phyloP scores from a whole-genome alignment of 2,888 invertebrate genomes.

The Latrodectus elegans region DNA sequence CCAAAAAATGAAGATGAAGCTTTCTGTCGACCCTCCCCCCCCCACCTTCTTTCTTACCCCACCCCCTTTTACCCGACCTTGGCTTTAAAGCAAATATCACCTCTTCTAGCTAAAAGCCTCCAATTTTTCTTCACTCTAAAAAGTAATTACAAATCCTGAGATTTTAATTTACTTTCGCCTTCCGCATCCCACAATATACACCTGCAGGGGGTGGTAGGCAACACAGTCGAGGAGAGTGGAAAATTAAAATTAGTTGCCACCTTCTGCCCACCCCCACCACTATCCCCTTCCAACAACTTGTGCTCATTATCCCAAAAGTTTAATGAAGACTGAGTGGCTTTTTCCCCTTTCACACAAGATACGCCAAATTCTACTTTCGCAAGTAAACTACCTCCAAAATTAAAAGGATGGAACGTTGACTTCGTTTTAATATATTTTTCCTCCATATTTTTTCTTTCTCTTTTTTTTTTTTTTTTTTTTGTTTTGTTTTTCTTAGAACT shows the following conservation, averaged over 20 bases:
- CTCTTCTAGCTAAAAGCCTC: slow-evolving; percentile 3
- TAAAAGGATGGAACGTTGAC: slow-evolving; percentile 15
- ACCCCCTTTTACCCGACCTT: background rate
- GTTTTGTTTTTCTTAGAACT: too few species aligned
- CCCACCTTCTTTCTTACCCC: slow-evolving; percentile 10
- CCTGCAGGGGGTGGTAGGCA: slow-evolving; percentile 15
- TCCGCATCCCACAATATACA: slow-evolving; percentile 1
- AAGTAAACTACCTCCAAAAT: slow-evolving; percentile 28
- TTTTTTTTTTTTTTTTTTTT: too few species aligned
- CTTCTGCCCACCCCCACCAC: background rate
- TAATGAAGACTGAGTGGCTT: slow-evolving; percentile 54
- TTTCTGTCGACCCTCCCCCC: too few species aligned
- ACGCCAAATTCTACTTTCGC: slow-evolving; percentile 17
- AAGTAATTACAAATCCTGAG: slow-evolving; percentile 54
- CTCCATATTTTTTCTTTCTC: too few species aligned
- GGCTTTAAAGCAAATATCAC: slow-evolving; percentile 9
- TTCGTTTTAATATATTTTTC: background rate
- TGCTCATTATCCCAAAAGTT: slow-evolving; percentile 19
- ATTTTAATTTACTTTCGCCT: slow-evolving; percentile 47
- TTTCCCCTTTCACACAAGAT: background rate
- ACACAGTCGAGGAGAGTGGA: slow-evolving; percentile 26
- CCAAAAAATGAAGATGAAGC: background rate
- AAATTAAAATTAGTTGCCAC: slow-evolving; percentile 53
- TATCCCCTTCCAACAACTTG: slow-evolving; percentile 1
- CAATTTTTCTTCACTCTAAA: slow-evolving; percentile 11